These are phyloP conservation scores for Bovichtus variegatus DNA, from an alignment of 2,797 vertebrate genomes.

Conservation along the genomic window DNA sequence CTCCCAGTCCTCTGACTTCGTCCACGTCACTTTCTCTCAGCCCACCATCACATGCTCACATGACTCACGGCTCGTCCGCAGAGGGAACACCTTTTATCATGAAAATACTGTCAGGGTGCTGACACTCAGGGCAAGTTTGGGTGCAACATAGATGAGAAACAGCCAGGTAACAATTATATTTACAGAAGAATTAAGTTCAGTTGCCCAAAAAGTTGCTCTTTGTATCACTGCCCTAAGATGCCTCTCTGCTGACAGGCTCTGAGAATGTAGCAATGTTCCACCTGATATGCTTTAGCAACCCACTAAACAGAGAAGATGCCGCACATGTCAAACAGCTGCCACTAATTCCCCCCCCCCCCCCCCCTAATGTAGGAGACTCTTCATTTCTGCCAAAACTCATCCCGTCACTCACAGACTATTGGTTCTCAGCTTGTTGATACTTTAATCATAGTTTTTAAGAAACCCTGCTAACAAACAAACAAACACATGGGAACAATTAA, in stretches of 20 bases:
- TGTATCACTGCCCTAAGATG: slow-evolving; percentile 26
- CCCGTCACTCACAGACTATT: background rate
- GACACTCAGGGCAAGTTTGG: slow-evolving; percentile 38
- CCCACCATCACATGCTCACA: slow-evolving; percentile 78
- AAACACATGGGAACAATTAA: background rate
- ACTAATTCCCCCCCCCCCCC: background rate
- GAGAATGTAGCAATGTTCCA: slow-evolving; percentile 77
- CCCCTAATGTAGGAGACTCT: background rate
- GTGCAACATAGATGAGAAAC: background rate
- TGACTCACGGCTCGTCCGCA: slow-evolving; percentile 74
- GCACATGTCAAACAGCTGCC: slow-evolving; percentile 17
- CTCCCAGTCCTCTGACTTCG: slow-evolving; percentile 41
- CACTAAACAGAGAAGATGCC: slow-evolving; percentile 40
- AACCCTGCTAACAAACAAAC: background rate
- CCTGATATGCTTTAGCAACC: slow-evolving; percentile 83
- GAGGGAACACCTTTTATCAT: slow-evolving; percentile 48
- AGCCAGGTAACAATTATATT: background rate
- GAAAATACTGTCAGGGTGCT: background rate
- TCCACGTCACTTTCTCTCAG: slow-evolving; percentile 60
- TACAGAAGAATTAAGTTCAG: background rate
- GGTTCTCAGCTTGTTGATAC: background rate
- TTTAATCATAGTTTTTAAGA: background rate
- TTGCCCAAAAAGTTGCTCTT: slow-evolving; percentile 24
- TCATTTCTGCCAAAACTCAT: slow-evolving; percentile 1
- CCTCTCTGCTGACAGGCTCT: slow-evolving; percentile 76